These are phyloP conservation scores for Nasonia giraulti DNA, from an alignment of 1,140 invertebrate genomes.

Conservation along the genomic window DNA sequence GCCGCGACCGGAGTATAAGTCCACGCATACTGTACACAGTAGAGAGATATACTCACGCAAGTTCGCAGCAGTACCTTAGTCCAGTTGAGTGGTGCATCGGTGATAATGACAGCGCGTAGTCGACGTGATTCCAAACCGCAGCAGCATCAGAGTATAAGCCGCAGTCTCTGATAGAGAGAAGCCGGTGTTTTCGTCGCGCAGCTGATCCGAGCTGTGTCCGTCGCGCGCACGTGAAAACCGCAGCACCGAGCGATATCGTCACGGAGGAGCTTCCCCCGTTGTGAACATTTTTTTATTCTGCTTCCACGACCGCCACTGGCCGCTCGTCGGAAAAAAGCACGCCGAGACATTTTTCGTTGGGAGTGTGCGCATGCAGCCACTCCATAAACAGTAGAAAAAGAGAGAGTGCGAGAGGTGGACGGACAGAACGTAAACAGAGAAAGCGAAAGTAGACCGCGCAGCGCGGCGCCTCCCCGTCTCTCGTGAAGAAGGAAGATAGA, in stretches of 20 bases:
- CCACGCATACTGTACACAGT: conserved; percentile 40
- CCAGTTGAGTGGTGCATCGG: neutral
- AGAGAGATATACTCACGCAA: no score
- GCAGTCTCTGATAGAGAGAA: neutral
- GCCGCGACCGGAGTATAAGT: no score
- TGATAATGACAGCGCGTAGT: neutral
- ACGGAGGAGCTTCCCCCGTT: neutral
- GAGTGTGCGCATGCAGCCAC: neutral
- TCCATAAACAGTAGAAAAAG: neutral
- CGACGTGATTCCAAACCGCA: neutral
- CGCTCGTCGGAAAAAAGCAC: no score
- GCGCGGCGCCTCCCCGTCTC: neutral
- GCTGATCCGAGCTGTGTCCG: neutral
- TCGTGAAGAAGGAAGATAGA: conserved; percentile 6
- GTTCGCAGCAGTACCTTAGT: no score
- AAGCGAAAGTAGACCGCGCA: conserved; percentile 13
- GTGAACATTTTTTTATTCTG: neutral
- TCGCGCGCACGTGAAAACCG: neutral
- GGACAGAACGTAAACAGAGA: conserved; percentile 39
- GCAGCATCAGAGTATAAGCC: neutral
- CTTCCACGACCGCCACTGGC: no score
- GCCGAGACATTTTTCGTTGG: no score
- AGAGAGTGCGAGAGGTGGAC: neutral
- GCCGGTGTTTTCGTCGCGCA: neutral
- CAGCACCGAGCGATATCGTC: conserved; percentile 39